Base-by-base conservation (phyloP, 2,888 invertebrate species). In the Pseudoips prasinana region DNA sequence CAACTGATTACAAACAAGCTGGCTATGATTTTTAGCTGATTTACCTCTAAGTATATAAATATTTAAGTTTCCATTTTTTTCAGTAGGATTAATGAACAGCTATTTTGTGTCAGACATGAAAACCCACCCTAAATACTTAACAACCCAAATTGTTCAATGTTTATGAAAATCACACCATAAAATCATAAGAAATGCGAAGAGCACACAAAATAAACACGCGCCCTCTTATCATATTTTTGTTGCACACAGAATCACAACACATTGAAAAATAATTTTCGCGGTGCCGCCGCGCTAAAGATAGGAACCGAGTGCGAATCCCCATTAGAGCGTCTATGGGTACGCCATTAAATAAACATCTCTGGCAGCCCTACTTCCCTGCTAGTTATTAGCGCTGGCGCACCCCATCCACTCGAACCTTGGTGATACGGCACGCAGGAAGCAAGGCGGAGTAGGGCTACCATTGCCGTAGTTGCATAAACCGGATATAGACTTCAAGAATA, bases 271-370 rank as follows among this genome's bases (percentile, higher is more conserved):
- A 62, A 66, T 62, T 70, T 62, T 50, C 46, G 37, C 34, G 29
- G 44, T 44, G 51, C 31, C 58, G 50, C n/a, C n/a, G n/a, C n/a
- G n/a, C 38, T 20, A 20, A 20, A 20, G 20, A 20, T 20, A 20
- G 46, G 48, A 51, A 26, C 39, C 45, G 45, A 58, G 58, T 58
- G 53, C 54, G 56, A 72, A 71, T 76, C 76, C 76, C 85, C 74
- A 84, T 87, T 83, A 86, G 70, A 75, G 69, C 71, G 75, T 82
- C 81, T 84, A 83, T 83, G 72, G 78, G 80, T 70, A 70, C 72
- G 76, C 80, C 83, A 87, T 87, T 87, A 87, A 87, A 87, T 87
- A 87, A 87, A 87, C 88, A 87, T 87, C 86, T 83, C 82, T 70
- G 73, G 64, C 71, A 64, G 68, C 73, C 6, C 20, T n/a, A n/a